Evolutionary conservation across 2,113 vertebrate genomes (phyloP).

Genomic region (Manacus vitellinus): DNA sequence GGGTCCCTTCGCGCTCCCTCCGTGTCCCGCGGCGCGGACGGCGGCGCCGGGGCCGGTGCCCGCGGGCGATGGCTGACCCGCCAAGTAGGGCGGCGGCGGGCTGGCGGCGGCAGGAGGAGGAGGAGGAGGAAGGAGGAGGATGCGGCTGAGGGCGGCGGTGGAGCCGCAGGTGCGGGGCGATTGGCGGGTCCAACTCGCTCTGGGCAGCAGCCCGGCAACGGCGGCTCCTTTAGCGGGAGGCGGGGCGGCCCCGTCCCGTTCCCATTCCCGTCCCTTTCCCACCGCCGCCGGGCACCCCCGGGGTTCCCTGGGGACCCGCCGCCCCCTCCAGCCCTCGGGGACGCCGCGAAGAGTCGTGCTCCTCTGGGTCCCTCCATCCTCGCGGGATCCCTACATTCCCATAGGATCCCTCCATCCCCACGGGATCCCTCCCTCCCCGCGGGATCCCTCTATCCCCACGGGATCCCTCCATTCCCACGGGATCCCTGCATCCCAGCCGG

Average conservation of each 20-base stretch:
- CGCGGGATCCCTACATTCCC: background rate
- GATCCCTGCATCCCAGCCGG: accelerated
- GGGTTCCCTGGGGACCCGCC: background rate
- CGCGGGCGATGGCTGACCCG: conserved; percentile 84
- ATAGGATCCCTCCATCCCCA: accelerated
- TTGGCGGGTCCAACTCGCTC: conserved; percentile 73
- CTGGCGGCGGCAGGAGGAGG: conserved; percentile 54
- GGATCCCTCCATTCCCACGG: accelerated
- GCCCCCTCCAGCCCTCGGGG: background rate
- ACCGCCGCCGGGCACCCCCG: background rate
- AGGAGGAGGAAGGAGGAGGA: conserved; percentile 77
- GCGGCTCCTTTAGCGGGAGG: conserved; percentile 70
- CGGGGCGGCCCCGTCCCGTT: conserved; percentile 59
- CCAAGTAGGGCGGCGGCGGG: conserved; percentile 89
- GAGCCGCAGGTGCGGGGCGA: conserved; percentile 85
- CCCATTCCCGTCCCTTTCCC: conserved; percentile 32
- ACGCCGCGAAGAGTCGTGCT: background rate
- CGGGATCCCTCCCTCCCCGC: background rate
- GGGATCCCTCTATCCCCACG: accelerated
- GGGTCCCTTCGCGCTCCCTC: background rate
- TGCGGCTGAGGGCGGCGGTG: conserved; percentile 78
- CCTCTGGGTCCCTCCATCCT: accelerated
- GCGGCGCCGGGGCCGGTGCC: background rate
- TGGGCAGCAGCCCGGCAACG: conserved; percentile 16
- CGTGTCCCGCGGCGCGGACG: background rate